Percentiles rank a stretch among this genome's conserved stretches.
Evolutionary conservation across 2,113 vertebrate genomes (phyloP).

Genomic region (Crotophaga sulcirostris): DNA sequence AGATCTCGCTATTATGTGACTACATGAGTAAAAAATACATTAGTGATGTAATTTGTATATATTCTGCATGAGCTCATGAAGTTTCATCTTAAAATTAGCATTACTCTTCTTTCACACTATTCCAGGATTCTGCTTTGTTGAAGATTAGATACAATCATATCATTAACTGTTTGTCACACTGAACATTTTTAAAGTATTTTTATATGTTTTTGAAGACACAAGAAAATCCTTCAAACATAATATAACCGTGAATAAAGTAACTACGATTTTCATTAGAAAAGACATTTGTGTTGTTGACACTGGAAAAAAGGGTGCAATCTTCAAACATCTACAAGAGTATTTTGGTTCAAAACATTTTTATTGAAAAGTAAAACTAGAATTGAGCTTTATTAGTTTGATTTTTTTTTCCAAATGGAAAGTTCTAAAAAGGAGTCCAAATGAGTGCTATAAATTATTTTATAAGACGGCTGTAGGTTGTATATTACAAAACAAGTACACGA

Average conservation of each 20-base stretch:
- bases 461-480: background rate
- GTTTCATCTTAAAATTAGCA: background rate
- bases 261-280: background rate
- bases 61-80: background rate
- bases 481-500: constrained; percentile 5
- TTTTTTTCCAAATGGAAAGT: background rate
- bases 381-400: background rate
- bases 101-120: background rate
- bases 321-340: background rate
- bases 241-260: background rate
- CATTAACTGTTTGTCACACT: background rate
- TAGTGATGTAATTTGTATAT: background rate
- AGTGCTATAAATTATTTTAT: constrained; percentile 18
- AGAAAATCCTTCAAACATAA: background rate
- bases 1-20: background rate
- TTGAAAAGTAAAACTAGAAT: background rate
- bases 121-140: background rate
- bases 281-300: background rate
- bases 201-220: background rate
- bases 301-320: background rate
- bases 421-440: background rate
- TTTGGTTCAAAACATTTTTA: background rate
- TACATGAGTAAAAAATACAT: background rate
- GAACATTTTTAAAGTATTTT: background rate
- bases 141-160: background rate